Evolutionary conservation across 2,888 invertebrate species (phyloP), one percentile per base, ranked within the genome.

Genomic region (Coelinius sp.): DNA sequence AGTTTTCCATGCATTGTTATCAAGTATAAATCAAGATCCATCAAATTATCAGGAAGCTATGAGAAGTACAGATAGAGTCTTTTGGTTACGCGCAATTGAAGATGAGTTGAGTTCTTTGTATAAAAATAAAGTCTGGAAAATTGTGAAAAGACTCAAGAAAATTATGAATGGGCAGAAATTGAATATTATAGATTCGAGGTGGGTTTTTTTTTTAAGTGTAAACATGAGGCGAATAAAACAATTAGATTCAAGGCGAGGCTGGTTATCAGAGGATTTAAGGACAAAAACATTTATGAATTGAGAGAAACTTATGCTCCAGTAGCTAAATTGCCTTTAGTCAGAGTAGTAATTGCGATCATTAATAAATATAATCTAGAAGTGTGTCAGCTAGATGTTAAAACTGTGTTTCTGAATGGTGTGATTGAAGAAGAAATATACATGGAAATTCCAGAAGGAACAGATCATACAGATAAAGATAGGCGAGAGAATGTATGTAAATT

Each of bases 391-490:
- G n/a, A n/a, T n/a, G n/a, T n/a, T n/a, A n/a, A n/a, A n/a, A n/a
- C n/a, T n/a, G n/a, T 78, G 2, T 80, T 76, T 35, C 53, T 78
- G 1, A 77, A 78, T 64, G 79, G 78, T 0, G 25, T 38, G 7
- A 59, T 77, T 1, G 74, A 73, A 7, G 73, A 71, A 10, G 69
- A 75, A 7, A 73, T 76, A 4, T 63, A 52, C 2, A 76, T 79
- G 75, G 73, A 75, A 62, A 65, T 46, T 8, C 76, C 76, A 1
- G 73, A 75, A 7, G 25, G 27, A n/a, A 14, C 14, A 3, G 14
- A 27, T 14, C 1, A 27, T 8, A 56, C 27, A 1, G 3, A n/a
- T 0, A 25, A 14, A 38, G 12, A 7, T 68, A 46, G 12, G 12
- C 8, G 5, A 1, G n/a, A 22, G 7, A 25, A 56, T 24, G 56